Base-by-base conservation (phyloP, 2,888 invertebrate species). In the Encarsia formosa region DNA sequence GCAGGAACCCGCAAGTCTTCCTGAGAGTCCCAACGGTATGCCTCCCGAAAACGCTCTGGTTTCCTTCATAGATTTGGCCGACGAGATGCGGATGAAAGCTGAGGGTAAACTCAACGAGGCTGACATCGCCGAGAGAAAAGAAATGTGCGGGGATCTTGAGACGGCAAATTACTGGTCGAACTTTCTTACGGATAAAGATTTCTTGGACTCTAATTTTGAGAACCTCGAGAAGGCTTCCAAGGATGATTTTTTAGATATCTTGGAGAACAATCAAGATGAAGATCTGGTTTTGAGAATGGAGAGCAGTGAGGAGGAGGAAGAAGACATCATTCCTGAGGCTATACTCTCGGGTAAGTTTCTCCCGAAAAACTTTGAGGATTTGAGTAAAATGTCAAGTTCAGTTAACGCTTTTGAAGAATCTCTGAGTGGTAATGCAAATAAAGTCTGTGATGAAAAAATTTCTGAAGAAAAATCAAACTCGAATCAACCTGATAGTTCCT, bases 1-100 rank as follows among this genome's bases (percentile, higher is more conserved):
- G n/a, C 69, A 72, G 8, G 64, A 60, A 34, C 63, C 69, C 3
- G 26, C 35, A 5, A 13, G 22, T 26, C 35, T 38, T 45, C 43
- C 46, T 15, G 44, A 48, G 3, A 51, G 13, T 16, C 16, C 22
- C 1, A 53, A 50, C 18, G 45, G 41, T 2, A 2, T 43, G 4
- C n/a, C n/a, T n/a, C 16, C 26, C 5, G 49, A 49, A 2, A 57
- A 54, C 19, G 50, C 53, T 2, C 45, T 57, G 5, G 45, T 42
- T 5, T 57, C 56, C 3, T 57, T 45, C n/a, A 31, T 57, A 24
- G 56, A 53, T 38, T 15, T 49, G 8, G 39, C 39, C 2, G 16
- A 43, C 26, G 37, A 49, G 2, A 39, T 42, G 16, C 46, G 52
- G 19, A 26, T 46, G 11, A 47, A 49, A 23, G 35, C 15, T 9